Percentiles rank a stretch among this genome's conserved stretches.
Evolutionary conservation across 1,140 invertebrate genomes (phyloP).

Genomic region (Drosophila azteca): DNA sequence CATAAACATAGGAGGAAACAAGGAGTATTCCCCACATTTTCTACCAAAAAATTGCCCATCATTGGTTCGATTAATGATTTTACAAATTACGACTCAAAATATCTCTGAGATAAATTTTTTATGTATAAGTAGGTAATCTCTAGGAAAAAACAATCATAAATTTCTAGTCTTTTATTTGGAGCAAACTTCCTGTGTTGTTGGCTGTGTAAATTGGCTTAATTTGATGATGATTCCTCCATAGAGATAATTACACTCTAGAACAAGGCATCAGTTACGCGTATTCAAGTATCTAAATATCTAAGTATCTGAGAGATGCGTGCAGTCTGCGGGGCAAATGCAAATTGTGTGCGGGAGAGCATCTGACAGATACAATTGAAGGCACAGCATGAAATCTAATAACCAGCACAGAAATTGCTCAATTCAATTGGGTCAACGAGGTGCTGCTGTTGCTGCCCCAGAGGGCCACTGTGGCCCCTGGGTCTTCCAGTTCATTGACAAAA

Average conservation of each 20-base stretch:
- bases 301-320: conserved; percentile 44
- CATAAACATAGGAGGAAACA: conserved; percentile 1
- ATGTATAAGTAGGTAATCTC: background rate
- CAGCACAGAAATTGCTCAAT: conserved; percentile 68
- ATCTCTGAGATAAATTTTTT: background rate
- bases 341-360: conserved; percentile 15
- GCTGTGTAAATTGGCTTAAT: conserved; percentile 59
- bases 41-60: too few relatives aligned
- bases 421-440: conserved; percentile 68
- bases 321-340: conserved; percentile 34
- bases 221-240: conserved; percentile 49
- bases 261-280: conserved; percentile 47
- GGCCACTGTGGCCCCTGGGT: background rate
- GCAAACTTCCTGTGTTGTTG: conserved; percentile 54
- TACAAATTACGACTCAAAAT: background rate
- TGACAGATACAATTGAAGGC: conserved; percentile 56
- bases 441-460: conserved; percentile 14
- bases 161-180: conserved; percentile 40
- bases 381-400: conserved; percentile 72
- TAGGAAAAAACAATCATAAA: background rate
- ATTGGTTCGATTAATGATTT: too few relatives aligned
- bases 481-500: conserved; percentile 1
- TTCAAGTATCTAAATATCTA: conserved; percentile 22
- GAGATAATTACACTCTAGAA: conserved; percentile 62
- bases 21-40: too few relatives aligned